Evolutionary conservation across 2,888 invertebrate genomes (phyloP).

Genomic region (Protonemura montana): DNA sequence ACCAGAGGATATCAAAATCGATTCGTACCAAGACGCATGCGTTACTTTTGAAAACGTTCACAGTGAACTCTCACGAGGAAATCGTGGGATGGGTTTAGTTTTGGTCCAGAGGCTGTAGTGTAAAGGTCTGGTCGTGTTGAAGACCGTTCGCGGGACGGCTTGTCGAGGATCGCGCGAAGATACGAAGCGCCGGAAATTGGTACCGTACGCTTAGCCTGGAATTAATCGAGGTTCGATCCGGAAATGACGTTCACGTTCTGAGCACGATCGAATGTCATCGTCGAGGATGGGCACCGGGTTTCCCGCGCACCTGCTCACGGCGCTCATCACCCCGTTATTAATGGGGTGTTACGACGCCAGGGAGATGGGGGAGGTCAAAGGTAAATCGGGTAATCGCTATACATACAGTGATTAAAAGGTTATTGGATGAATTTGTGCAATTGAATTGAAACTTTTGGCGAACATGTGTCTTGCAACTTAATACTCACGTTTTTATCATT

Average conservation of each 20-base stretch:
- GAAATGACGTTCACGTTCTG: conserved; percentile 15
- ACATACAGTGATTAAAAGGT: background rate
- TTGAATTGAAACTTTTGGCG: too few species aligned
- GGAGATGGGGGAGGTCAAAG: conserved; percentile 28
- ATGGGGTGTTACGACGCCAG: background rate
- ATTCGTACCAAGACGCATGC: conserved; percentile 20
- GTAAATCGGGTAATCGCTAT: conserved; percentile 7
- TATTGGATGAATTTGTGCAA: background rate
- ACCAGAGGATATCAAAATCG: conserved; percentile 36
- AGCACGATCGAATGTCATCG: conserved; percentile 15
- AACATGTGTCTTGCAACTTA: too few species aligned
- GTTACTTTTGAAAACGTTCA: conserved; percentile 39
- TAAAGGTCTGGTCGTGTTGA: conserved; percentile 35
- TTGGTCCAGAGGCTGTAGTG: conserved; percentile 44
- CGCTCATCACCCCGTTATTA: background rate
- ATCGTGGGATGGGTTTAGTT: conserved; percentile 40
- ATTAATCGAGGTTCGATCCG: background rate
- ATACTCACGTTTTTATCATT: too few species aligned
- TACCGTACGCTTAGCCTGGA: background rate
- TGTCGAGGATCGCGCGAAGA: background rate
- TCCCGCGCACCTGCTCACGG: conserved; percentile 2
- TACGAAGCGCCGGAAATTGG: conserved; percentile 15
- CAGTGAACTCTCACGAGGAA: conserved; percentile 31
- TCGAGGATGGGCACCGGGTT: background rate
- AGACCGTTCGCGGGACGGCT: background rate